phyloP scores from a whole-genome alignment of 2,797 vertebrate genomes.

The Melanogrammus aeglefinus region DNA sequence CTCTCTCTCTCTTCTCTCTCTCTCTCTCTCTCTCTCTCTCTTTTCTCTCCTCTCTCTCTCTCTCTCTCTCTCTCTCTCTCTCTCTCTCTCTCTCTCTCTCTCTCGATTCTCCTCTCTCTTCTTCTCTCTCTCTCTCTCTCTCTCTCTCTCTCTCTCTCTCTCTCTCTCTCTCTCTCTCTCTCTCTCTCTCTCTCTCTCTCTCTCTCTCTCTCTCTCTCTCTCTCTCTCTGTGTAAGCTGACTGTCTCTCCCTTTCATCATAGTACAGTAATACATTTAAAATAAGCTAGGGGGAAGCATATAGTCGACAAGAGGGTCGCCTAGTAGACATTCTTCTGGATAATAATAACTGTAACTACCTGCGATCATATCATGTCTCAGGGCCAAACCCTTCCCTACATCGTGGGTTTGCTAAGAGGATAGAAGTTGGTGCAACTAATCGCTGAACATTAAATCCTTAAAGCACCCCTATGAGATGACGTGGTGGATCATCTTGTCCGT shows the following conservation, averaged over 20 bases:
- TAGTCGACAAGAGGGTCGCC: constrained; percentile 44
- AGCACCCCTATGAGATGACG: too few relatives aligned
- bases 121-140: too few relatives aligned
- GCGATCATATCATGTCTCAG: too few relatives aligned
- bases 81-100: not conserved
- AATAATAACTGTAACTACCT: not conserved
- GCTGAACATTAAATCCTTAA: too few relatives aligned
- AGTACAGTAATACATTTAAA: constrained; percentile 36
- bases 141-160: too few relatives aligned
- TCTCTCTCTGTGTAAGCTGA: too few relatives aligned
- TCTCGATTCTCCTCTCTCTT: too few relatives aligned
- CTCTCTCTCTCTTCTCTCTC: not conserved
- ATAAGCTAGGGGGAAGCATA: constrained; percentile 65
- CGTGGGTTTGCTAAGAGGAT: too few relatives aligned
- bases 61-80: too few relatives aligned
- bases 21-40: not conserved
- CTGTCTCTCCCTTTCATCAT: not conserved
- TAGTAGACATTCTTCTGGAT: not conserved
- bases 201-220: not conserved
- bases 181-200: not conserved
- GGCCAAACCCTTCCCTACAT: too few relatives aligned
- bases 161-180: not conserved
- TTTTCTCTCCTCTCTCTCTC: not conserved
- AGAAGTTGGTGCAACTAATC: too few relatives aligned
- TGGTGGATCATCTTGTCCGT: too few relatives aligned